phyloP scores from a whole-genome alignment of 1,140 invertebrate species.

The Drosophila bipectinata region DNA sequence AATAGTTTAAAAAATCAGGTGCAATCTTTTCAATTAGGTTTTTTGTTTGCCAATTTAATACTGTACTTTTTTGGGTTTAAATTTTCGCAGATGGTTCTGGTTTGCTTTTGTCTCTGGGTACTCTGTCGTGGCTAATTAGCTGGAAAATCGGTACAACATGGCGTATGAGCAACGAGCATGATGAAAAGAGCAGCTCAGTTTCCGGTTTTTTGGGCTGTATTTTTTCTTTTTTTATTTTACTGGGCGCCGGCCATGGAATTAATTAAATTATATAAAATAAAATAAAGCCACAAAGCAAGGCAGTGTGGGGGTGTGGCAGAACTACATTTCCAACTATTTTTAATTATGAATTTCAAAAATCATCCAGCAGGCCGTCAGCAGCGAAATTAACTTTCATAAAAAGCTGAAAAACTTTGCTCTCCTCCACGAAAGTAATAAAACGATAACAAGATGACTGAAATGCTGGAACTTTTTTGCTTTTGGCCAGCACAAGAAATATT shows the following conservation, averaged over 20 bases:
- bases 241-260: slow-evolving; percentile 2
- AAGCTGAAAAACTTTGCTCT: slow-evolving; percentile 52
- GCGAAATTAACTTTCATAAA: slow-evolving; percentile 71
- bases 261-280: slow-evolving; percentile 29
- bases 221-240: background rate
- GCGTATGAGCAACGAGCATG: slow-evolving; percentile 50
- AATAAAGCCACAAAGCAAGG: slow-evolving; percentile 17
- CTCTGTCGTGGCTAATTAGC: slow-evolving; percentile 55
- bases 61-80: background rate
- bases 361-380: slow-evolving; percentile 28
- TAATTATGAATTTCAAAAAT: slow-evolving; percentile 74
- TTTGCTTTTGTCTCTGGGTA: slow-evolving; percentile 6
- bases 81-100: background rate
- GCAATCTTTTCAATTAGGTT: background rate
- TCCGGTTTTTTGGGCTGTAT: background rate
- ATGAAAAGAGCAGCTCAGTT: slow-evolving; percentile 16
- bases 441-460: slow-evolving; percentile 34
- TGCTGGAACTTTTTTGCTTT: slow-evolving; percentile 5
- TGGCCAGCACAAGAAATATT: slow-evolving; percentile 35
- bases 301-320: background rate
- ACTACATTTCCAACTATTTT: slow-evolving; percentile 70
- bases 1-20: background rate
- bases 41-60: slow-evolving; percentile 1
- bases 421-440: slow-evolving; percentile 61
- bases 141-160: slow-evolving; percentile 51